phyloP scores from a whole-genome alignment of 1,140 invertebrate species.

The Sinella curviseta region DNA sequence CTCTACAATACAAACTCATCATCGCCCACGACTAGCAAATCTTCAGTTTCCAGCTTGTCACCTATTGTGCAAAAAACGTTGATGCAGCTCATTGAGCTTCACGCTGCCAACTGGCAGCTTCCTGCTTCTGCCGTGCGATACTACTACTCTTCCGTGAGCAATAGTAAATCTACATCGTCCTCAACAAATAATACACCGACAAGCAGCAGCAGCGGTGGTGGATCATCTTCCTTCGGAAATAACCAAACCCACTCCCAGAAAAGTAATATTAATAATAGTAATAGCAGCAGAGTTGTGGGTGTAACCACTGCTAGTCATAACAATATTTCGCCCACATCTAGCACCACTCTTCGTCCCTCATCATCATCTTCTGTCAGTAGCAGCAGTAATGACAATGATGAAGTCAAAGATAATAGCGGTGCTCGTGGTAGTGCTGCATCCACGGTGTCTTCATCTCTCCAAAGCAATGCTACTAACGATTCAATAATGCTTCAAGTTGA shows the following conservation, averaged over 20 bases:
- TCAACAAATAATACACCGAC: neutral
- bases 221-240: neutral
- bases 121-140: slow-evolving; percentile 83
- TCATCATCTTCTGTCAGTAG: neutral
- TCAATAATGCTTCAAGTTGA: neutral
- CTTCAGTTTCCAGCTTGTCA: neutral
- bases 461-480: neutral
- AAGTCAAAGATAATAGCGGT: neutral
- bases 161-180: neutral
- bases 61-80: slow-evolving; percentile 66
- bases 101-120: slow-evolving; percentile 83
- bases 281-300: too few species aligned
- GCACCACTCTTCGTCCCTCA: neutral
- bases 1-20: neutral
- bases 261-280: neutral
- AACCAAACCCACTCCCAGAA: neutral
- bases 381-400: neutral
- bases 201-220: neutral
- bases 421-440: neutral
- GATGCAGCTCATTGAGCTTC: slow-evolving; percentile 82
- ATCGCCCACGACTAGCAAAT: neutral
- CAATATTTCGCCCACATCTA: neutral
- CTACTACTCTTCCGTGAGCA: slow-evolving; percentile 68
- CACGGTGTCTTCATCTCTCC: neutral
- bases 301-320: neutral